Evolutionary conservation across 2,888 invertebrate genomes (phyloP).

Genomic region (Heliconius ismenius): DNA sequence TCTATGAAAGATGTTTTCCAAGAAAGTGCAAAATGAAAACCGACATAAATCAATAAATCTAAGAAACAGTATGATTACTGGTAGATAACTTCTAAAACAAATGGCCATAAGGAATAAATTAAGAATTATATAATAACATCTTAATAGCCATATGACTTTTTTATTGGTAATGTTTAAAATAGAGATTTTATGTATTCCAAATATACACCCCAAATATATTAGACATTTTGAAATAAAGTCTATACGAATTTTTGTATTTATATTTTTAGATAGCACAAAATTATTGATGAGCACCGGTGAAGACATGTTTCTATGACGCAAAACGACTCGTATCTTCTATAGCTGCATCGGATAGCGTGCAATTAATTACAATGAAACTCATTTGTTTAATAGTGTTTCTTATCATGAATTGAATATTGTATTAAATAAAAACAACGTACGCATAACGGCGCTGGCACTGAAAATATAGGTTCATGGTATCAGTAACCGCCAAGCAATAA

Average conservation of each 20-base stretch:
- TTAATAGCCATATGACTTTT: background rate
- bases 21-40: background rate
- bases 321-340: background rate
- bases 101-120: background rate
- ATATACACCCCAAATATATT: background rate
- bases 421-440: background rate
- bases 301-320: background rate
- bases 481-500: too few relatives aligned
- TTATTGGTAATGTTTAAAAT: conserved; percentile 2
- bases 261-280: background rate
- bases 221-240: background rate
- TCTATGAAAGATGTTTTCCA: background rate
- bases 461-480: too few relatives aligned
- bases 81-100: background rate
- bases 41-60: background rate
- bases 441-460: too few relatives aligned
- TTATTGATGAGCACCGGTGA: background rate
- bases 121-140: conserved; percentile 2
- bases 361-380: background rate
- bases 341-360: background rate
- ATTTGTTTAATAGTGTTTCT: background rate
- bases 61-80: background rate
- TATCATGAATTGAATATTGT: background rate
- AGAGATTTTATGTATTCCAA: background rate
- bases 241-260: background rate